These are phyloP conservation scores for Sthenelais limicola DNA, from an alignment of 2,888 invertebrate genomes.

Conservation along the genomic window DNA sequence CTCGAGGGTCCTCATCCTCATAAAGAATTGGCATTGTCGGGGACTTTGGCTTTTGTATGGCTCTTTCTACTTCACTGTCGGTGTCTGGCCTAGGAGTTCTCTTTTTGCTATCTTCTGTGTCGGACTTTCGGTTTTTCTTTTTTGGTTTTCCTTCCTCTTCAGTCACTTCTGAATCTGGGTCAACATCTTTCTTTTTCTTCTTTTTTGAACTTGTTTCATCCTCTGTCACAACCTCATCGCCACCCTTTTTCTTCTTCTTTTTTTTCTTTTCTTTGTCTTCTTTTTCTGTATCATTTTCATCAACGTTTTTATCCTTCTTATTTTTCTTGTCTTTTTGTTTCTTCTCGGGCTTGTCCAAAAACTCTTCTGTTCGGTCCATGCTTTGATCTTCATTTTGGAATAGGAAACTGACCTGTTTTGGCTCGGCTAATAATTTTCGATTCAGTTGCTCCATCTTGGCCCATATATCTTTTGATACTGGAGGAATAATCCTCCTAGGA, in stretches of 20 bases:
- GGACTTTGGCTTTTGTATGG: too few relatives aligned
- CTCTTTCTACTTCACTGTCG: too few relatives aligned
- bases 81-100: too few relatives aligned
- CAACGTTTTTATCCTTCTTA: background rate
- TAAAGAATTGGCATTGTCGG: too few relatives aligned
- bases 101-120: too few relatives aligned
- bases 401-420: slow-evolving; percentile 23
- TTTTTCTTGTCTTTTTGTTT: background rate
- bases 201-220: background rate
- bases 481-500: slow-evolving; percentile 27
- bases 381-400: too few relatives aligned
- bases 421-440: background rate
- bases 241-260: background rate
- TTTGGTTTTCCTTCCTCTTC: background rate
- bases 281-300: background rate
- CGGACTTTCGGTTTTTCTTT: background rate
- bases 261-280: background rate
- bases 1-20: background rate
- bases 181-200: background rate
- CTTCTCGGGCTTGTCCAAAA: background rate
- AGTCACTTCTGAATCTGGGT: background rate
- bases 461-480: slow-evolving; percentile 20
- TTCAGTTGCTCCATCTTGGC: slow-evolving; percentile 21
- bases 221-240: background rate
- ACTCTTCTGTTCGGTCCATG: too few relatives aligned